Evolutionary conservation across 2,797 vertebrate genomes (phyloP).

Genomic region (Pseudotriccus pelzelni): DNA sequence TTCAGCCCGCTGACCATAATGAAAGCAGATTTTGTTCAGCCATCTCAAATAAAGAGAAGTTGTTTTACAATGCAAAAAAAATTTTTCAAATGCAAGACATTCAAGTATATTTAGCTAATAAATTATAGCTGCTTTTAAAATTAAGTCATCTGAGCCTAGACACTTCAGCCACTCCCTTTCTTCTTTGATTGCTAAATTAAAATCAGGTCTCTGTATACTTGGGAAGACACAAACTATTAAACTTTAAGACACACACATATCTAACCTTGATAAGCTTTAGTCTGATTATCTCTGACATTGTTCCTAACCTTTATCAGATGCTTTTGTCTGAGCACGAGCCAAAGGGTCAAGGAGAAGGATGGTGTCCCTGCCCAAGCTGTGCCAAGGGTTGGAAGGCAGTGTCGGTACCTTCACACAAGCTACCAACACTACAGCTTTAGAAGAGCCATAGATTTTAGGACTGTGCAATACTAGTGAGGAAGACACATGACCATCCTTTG

Average conservation of each 20-base stretch:
- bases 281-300: neutral
- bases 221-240: neutral
- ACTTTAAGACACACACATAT: neutral
- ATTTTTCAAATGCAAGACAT: neutral
- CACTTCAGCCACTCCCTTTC: rapidly evolving
- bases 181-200: neutral
- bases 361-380: neutral
- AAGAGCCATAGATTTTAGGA: neutral
- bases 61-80: neutral
- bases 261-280: neutral
- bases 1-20: neutral
- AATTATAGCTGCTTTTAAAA: neutral
- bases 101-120: neutral
- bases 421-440: neutral
- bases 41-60: neutral
- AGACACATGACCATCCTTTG: neutral
- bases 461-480: neutral
- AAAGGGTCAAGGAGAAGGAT: neutral
- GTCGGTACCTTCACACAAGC: neutral
- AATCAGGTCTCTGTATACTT: neutral
- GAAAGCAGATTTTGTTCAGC: neutral
- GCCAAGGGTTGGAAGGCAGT: neutral
- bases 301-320: neutral
- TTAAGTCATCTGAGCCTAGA: neutral
- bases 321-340: neutral